phyloP scores from a whole-genome alignment of 2,888 invertebrate species.

The Aphidoletes aphidimyza region DNA sequence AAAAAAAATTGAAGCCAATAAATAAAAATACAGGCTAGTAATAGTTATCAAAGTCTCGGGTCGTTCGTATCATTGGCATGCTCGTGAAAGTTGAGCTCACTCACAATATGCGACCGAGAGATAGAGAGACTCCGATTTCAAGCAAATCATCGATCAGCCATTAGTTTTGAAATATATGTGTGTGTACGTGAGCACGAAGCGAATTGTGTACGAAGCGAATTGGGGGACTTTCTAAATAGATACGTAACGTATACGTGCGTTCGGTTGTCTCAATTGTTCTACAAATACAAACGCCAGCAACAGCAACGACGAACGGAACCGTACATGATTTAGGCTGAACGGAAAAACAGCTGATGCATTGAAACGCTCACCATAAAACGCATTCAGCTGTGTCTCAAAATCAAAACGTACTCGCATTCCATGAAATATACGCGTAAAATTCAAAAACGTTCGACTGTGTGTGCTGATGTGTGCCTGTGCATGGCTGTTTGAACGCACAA shows the following conservation, averaged over 20 bases:
- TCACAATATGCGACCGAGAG: not conserved
- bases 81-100: not conserved
- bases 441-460: not conserved
- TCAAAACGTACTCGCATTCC: not conserved
- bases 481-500: not conserved
- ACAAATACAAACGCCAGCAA: conserved; percentile 28
- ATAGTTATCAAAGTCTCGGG: not conserved
- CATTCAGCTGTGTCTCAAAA: conserved; percentile 51
- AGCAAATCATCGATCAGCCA: too few relatives aligned
- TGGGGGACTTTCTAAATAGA: conserved; percentile 15
- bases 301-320: not conserved
- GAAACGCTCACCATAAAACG: conserved; percentile 48
- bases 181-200: not conserved
- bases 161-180: not conserved
- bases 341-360: conserved; percentile 54
- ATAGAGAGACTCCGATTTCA: too few relatives aligned
- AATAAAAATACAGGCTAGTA: not conserved
- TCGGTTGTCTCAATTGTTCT: not conserved
- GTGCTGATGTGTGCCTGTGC: not conserved
- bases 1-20: not conserved
- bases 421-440: not conserved
- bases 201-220: not conserved
- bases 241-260: conserved; percentile 7
- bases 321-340: conserved; percentile 39
- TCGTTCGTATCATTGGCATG: not conserved